phyloP scores from a whole-genome alignment of 2,113 vertebrate genomes.

The Rissa tridactyla region DNA sequence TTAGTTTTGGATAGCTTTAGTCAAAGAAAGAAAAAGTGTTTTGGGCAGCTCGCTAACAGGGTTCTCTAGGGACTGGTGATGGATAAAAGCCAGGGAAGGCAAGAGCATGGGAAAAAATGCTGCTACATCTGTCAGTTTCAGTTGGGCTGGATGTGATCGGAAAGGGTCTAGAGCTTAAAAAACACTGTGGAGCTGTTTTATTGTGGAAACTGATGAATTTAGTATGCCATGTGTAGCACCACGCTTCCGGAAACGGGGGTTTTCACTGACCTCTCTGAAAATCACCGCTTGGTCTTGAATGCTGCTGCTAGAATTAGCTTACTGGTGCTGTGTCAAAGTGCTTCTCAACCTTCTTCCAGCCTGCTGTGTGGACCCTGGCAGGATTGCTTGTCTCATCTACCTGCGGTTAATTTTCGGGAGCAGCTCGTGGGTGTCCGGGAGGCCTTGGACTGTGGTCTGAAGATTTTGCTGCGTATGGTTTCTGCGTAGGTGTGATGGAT shows the following conservation, averaged over 20 bases:
- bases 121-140: neutral
- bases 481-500: neutral
- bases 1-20: neutral
- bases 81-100: neutral
- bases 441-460: neutral
- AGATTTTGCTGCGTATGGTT: neutral
- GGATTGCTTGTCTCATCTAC: neutral
- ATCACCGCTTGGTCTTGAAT: accelerated
- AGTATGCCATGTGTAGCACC: neutral
- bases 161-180: neutral
- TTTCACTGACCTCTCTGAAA: neutral
- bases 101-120: neutral
- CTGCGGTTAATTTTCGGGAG: neutral
- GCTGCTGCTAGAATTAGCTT: neutral
- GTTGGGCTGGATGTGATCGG: neutral
- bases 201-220: neutral
- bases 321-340: accelerated
- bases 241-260: neutral
- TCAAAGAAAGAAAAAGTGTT: neutral
- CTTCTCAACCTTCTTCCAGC: neutral
- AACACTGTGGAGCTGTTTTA: neutral
- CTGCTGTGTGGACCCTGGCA: accelerated
- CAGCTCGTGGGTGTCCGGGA: neutral
- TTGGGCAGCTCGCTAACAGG: neutral
- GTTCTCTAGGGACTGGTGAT: neutral